Base-by-base conservation (phyloP, 2,888 invertebrate genomes). In the Luperina testacea region DNA sequence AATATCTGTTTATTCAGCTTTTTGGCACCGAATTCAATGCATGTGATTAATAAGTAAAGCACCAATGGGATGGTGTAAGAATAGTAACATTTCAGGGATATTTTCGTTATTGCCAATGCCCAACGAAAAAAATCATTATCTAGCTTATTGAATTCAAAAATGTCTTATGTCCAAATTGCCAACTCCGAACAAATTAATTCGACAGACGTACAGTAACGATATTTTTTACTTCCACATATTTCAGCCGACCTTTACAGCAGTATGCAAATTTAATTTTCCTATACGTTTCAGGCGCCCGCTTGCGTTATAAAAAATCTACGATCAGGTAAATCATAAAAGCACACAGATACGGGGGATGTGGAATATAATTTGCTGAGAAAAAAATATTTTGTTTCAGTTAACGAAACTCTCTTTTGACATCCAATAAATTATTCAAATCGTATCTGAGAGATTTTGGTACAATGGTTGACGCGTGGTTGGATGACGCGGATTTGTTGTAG, bases 201-300 rank as follows among this genome's bases (percentile, higher is more conserved):
- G 27, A 24, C 65, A 67, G 53, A 81, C 32, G 70, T 64, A 72
- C 57, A 57, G 78, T 69, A 78, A 69, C 68, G 63, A 64, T 53
- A 71, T 77, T 57, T 42, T 57, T 53, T 64, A 72, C 71, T 68
- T 71, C 69, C 68, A 38, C 77, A 76, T 64, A 81, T 82, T 61
- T 68, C 72, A 70, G 67, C 72, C 83, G 80, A 82, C 89, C 89
- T 88, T 85, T 87, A 84, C 65, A 70, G 75, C 75, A 81, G 69
- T 90, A 92, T 91, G 92, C 90, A 92, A 92, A 92, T 92, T 92
- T 90, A 91, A 92, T 92, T 92, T 92, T 89, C 87, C 83, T 87
- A 89, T 89, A 90, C 90, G 82, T 87, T 85, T 85, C 86, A 82
- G 81, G 75, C 70, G 83, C 77, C 78, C 84, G 85, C 81, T 77